These are phyloP conservation scores for Ammodytes marinus DNA, from an alignment of 2,113 vertebrate genomes.

Conservation along the genomic window DNA sequence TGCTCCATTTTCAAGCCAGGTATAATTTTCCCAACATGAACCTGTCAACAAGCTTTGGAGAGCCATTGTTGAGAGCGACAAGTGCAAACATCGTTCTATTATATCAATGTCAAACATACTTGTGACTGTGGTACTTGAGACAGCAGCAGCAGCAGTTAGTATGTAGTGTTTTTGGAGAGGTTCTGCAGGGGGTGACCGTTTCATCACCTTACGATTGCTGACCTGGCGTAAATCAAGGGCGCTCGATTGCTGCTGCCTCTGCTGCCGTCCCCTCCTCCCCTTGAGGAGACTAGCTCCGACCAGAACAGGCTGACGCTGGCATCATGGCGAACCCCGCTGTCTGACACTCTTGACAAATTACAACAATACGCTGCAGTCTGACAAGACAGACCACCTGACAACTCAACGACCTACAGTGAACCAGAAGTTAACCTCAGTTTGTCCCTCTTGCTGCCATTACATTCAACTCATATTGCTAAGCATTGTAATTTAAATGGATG, in stretches of 20 bases:
- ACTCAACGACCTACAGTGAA: background rate
- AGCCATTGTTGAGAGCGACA: constrained; percentile 43
- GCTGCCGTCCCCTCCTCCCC: background rate
- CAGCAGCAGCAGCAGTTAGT: constrained; percentile 13
- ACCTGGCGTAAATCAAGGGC: constrained; percentile 42
- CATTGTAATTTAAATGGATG: background rate
- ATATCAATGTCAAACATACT: constrained; percentile 42
- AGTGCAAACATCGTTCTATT: constrained; percentile 51
- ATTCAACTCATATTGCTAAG: background rate
- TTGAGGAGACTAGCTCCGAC: constrained; percentile 11
- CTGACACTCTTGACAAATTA: constrained; percentile 32
- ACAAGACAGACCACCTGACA: constrained; percentile 25
- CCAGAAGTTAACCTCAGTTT: background rate
- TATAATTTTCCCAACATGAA: constrained; percentile 36
- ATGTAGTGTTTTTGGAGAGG: constrained; percentile 20
- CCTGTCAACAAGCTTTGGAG: constrained; percentile 41
- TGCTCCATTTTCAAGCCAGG: background rate
- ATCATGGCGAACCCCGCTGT: constrained; percentile 13
- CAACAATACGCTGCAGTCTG: constrained; percentile 1
- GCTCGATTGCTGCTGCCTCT: constrained; percentile 8
- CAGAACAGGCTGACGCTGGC: constrained; percentile 24
- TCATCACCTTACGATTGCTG: constrained; percentile 46
- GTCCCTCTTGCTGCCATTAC: background rate
- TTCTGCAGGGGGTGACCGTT: constrained; percentile 25
- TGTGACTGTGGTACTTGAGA: constrained; percentile 36